Percentiles rank a stretch among this genome's conserved stretches.
Conservation (phyloP, 2,888 invertebrate species). For the Tuta absoluta region DNA sequence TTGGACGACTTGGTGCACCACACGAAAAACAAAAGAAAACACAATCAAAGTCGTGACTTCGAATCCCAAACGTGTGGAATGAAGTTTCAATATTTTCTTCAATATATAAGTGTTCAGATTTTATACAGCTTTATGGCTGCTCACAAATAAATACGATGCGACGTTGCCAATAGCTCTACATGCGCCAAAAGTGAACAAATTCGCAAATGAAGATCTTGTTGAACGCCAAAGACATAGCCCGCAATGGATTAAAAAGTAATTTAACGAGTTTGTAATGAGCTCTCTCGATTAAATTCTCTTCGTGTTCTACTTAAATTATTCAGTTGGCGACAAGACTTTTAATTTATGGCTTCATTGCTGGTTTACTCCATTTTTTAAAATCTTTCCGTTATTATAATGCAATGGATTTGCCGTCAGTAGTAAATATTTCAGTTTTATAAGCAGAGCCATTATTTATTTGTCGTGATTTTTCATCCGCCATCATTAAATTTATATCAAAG, state of each 20-base stretch:
- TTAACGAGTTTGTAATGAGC: constrained; percentile 66
- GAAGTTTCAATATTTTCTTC: too few relatives aligned
- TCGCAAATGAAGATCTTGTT: neutral
- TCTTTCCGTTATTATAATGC: neutral
- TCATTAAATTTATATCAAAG: constrained; percentile 61
- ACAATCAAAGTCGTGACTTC: too few relatives aligned
- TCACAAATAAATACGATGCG: too few relatives aligned
- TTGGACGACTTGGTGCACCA: too few relatives aligned
- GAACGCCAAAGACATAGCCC: neutral
- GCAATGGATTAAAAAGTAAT: neutral
- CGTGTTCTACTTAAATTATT: neutral
- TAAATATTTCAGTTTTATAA: neutral
- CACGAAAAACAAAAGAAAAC: too few relatives aligned
- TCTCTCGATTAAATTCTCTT: constrained; percentile 54
- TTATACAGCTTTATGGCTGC: too few relatives aligned
- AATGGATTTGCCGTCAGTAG: neutral
- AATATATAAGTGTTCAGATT: too few relatives aligned
- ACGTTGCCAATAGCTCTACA: too few relatives aligned
- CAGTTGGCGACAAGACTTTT: neutral
- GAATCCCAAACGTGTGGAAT: too few relatives aligned
- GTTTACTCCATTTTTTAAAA: neutral
- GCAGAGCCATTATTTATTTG: constrained; percentile 48
- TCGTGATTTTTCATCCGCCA: constrained; percentile 43
- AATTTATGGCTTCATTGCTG: neutral
- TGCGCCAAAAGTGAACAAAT: too few relatives aligned